These are phyloP conservation scores for Leucoraja ocellata DNA, from an alignment of 2,797 vertebrate genomes.

Conservation along the genomic window DNA sequence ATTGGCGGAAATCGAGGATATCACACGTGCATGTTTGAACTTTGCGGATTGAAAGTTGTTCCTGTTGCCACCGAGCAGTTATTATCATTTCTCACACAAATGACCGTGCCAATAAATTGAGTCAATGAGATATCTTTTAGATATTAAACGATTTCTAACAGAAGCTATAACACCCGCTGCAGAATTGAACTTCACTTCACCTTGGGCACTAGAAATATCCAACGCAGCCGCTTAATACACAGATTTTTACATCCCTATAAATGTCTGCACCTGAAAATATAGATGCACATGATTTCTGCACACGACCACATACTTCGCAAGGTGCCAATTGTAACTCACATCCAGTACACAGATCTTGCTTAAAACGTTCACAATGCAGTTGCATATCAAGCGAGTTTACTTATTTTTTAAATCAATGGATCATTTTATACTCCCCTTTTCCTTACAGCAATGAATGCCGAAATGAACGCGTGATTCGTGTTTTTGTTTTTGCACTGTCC, in stretches of 20 bases:
- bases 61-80: too few relatives aligned
- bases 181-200: not conserved
- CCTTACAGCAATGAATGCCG: not conserved
- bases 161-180: not conserved
- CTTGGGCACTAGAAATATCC: not conserved
- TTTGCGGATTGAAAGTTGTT: too few relatives aligned
- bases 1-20: not conserved
- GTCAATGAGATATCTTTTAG: not conserved
- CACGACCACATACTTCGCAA: not conserved
- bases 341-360: not conserved
- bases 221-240: not conserved
- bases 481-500: not conserved
- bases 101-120: not conserved
- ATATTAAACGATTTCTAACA: not conserved
- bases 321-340: not conserved
- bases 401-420: not conserved
- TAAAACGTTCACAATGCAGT: not conserved
- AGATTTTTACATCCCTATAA: not conserved
- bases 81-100: too few relatives aligned
- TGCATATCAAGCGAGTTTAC: not conserved
- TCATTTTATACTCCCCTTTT: not conserved
- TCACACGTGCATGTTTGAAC: not conserved
- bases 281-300: not conserved
- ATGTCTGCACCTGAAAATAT: not conserved
- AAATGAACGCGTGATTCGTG: not conserved